Conservation (phyloP, 2,888 invertebrate species). For the Rhyacophila evoluta region DNA sequence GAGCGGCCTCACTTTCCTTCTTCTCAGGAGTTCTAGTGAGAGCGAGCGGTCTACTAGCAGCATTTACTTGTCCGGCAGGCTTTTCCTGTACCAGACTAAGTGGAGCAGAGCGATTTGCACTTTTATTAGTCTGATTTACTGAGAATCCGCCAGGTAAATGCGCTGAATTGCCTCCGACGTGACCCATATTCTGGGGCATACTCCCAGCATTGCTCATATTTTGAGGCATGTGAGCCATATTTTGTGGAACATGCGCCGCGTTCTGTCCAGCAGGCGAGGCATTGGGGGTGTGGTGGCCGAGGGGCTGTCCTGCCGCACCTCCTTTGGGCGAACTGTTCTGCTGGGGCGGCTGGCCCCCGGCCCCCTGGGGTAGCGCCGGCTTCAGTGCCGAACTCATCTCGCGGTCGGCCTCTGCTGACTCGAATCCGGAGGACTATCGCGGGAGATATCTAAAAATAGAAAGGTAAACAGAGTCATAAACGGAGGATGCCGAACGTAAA, state of each 20-base stretch:
- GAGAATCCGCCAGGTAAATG: constrained; percentile 11
- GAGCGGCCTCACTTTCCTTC: constrained; percentile 4
- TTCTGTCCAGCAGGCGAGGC: constrained; percentile 57
- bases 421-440: constrained; percentile 29
- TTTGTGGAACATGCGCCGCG: constrained; percentile 58
- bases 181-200: not conserved
- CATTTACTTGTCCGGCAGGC: constrained; percentile 55
- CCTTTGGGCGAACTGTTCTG: constrained; percentile 61
- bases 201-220: not conserved
- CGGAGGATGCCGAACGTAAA: constrained; percentile 44
- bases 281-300: constrained; percentile 35
- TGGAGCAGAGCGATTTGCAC: constrained; percentile 61
- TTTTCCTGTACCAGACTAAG: constrained; percentile 67
- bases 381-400: constrained; percentile 75
- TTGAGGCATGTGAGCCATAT: constrained; percentile 50
- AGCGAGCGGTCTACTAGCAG: constrained; percentile 62
- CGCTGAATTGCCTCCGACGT: not conserved
- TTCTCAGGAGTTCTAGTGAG: constrained; percentile 58
- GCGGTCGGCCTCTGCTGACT: constrained; percentile 54
- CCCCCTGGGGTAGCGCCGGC: constrained; percentile 70
- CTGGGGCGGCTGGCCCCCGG: constrained; percentile 62
- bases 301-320: constrained; percentile 58
- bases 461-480: constrained; percentile 37
- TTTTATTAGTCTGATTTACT: not conserved
- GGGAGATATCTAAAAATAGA: constrained; percentile 33